Percentiles rank a stretch among this genome's conserved stretches.
Evolutionary conservation across 2,113 vertebrate genomes (phyloP).

Genomic region (Plectropomus leopardus): DNA sequence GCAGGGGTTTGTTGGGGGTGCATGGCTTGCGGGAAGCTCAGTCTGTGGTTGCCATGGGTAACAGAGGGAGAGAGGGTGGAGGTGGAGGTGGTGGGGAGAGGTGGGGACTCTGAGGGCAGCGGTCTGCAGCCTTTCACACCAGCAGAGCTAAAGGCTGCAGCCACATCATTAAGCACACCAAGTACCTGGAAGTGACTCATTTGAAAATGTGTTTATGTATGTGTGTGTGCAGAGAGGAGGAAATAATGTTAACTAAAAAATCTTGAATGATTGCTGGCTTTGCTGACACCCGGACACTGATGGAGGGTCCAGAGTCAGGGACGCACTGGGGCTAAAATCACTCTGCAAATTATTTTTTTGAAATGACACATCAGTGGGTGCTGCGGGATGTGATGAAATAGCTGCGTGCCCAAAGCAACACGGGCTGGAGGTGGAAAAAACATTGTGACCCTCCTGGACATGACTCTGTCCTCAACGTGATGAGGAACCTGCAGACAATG

Average conservation of each 20-base stretch:
- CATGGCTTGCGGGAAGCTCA: constrained; percentile 46
- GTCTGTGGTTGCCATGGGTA: constrained; percentile 79
- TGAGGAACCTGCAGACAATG: not conserved
- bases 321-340: not conserved
- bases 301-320: constrained; percentile 1
- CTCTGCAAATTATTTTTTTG: constrained; percentile 7
- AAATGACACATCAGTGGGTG: not conserved
- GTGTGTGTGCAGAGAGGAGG: not conserved
- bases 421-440: constrained; percentile 12
- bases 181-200: constrained; percentile 66
- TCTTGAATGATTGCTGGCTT: not conserved
- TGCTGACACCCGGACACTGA: not conserved
- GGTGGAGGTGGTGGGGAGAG: not conserved
- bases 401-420: constrained; percentile 12
- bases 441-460: not conserved
- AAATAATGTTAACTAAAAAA: not conserved
- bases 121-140: constrained; percentile 56
- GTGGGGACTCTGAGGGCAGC: constrained; percentile 35
- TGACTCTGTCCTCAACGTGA: constrained; percentile 2
- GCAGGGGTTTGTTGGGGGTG: constrained; percentile 31
- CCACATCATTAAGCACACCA: constrained; percentile 55
- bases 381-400: not conserved
- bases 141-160: constrained; percentile 51
- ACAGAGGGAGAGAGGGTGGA: constrained; percentile 53
- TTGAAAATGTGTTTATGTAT: constrained; percentile 18